phyloP scores from a whole-genome alignment of 2,888 invertebrate genomes.

The Protodeltote pygarga region DNA sequence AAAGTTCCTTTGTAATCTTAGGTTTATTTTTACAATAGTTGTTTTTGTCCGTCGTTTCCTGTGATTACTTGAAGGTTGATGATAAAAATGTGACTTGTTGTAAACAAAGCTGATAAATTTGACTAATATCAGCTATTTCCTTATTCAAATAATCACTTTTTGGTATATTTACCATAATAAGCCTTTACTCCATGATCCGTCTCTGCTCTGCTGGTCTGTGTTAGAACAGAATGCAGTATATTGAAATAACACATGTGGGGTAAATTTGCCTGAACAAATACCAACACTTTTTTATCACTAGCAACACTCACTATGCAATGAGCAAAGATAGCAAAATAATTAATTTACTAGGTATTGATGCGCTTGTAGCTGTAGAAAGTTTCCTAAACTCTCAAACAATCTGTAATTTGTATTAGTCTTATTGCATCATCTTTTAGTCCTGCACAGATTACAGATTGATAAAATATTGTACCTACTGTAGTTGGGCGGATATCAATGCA shows the following conservation, averaged over 20 bases:
- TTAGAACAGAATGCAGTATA: no score
- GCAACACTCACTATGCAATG: no score
- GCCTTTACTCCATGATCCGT: no score
- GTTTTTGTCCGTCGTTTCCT: slow-evolving; percentile 20
- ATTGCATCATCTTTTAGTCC: slow-evolving; percentile 27
- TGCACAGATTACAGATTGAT: slow-evolving; percentile 16
- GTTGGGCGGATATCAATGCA: not conserved
- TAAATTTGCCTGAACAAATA: no score
- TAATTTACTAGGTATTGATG: not conserved
- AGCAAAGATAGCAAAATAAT: not conserved
- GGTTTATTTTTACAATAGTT: slow-evolving; percentile 5
- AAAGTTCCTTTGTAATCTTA: not conserved
- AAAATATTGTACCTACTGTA: slow-evolving; percentile 14
- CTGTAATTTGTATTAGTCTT: not conserved
- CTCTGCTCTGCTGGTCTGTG: no score
- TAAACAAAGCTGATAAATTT: slow-evolving; percentile 35
- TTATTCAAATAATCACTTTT: slow-evolving; percentile 3
- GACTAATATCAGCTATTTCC: slow-evolving; percentile 3
- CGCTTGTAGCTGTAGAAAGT: not conserved
- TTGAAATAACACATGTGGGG: no score
- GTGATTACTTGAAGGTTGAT: slow-evolving; percentile 29
- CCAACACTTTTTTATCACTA: no score
- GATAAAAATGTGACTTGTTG: slow-evolving; percentile 27
- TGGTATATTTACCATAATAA: no score
- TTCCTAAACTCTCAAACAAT: not conserved